Evolutionary conservation across 2,888 invertebrate species (phyloP).

Genomic region (Apantesis nais): DNA sequence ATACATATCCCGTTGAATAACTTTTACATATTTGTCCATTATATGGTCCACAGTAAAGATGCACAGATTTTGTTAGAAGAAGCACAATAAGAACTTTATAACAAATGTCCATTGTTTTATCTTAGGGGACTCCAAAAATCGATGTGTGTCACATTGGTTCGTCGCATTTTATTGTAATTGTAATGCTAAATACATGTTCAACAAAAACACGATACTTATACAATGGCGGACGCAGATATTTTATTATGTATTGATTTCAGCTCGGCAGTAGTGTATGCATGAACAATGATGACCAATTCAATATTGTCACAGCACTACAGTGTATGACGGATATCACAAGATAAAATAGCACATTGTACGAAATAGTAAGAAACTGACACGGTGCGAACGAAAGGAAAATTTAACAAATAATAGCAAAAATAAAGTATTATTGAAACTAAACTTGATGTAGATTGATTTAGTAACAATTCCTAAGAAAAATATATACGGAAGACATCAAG

Average conservation of each 20-base stretch:
- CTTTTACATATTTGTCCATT: conserved; percentile 93
- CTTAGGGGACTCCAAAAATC: conserved; percentile 63
- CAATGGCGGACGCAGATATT: conserved; percentile 79
- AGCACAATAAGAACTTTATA: conserved; percentile 69
- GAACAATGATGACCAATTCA: conserved; percentile 44
- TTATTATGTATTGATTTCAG: conserved; percentile 76
- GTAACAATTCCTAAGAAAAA: not conserved
- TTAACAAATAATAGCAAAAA: not conserved
- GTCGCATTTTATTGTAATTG: conserved; percentile 73
- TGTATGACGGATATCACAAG: not conserved
- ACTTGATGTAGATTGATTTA: not conserved
- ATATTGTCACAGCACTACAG: conserved; percentile 6
- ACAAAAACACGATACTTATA: conserved; percentile 63
- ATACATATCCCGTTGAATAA: conserved; percentile 89
- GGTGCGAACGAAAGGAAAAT: not conserved
- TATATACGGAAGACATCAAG: too few relatives aligned
- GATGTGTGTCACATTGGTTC: conserved; percentile 60
- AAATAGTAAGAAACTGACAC: not conserved
- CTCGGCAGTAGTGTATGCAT: conserved; percentile 45
- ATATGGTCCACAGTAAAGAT: conserved; percentile 94
- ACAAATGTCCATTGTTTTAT: conserved; percentile 70
- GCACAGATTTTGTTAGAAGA: conserved; percentile 75
- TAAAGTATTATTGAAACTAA: not conserved
- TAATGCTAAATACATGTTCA: conserved; percentile 54
- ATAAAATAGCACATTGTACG: not conserved